phyloP scores from a whole-genome alignment of 1,140 invertebrate species.

The Euwallacea fornicatus region DNA sequence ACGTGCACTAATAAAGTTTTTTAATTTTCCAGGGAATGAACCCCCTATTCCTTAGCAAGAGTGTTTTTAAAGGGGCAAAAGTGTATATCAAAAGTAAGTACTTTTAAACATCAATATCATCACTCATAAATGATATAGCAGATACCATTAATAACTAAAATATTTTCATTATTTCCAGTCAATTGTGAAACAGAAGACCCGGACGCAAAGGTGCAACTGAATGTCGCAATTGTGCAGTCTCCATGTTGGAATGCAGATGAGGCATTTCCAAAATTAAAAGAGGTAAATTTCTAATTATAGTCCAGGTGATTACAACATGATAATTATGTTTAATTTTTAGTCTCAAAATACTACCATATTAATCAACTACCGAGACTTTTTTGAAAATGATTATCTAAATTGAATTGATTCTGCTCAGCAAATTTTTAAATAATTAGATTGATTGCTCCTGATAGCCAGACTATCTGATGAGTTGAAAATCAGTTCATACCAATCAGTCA shows the following conservation, averaged over 20 bases:
- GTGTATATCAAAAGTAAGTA: constrained; percentile 53
- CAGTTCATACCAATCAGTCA: neutral
- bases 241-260: constrained; percentile 48
- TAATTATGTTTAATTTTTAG: too few relatives aligned
- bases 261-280: constrained; percentile 37
- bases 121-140: neutral
- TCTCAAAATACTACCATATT: neutral
- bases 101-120: neutral
- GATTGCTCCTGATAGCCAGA: neutral
- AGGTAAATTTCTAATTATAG: constrained; percentile 41
- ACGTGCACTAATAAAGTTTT: neutral
- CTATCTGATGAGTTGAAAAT: neutral
- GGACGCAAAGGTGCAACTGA: constrained; percentile 45
- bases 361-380: neutral
- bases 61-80: constrained; percentile 53
- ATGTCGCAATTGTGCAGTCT: constrained; percentile 47
- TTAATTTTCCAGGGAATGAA: constrained; percentile 44
- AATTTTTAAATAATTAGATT: neutral
- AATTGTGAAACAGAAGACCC: constrained; percentile 45
- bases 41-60: constrained; percentile 51
- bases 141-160: neutral
- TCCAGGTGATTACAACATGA: too few relatives aligned
- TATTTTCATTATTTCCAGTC: constrained; percentile 44
- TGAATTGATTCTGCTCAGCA: neutral
- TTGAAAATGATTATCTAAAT: neutral